Evolutionary conservation across 2,113 vertebrate genomes (phyloP).

Genomic region (Craseonycteris thonglongyai): DNA sequence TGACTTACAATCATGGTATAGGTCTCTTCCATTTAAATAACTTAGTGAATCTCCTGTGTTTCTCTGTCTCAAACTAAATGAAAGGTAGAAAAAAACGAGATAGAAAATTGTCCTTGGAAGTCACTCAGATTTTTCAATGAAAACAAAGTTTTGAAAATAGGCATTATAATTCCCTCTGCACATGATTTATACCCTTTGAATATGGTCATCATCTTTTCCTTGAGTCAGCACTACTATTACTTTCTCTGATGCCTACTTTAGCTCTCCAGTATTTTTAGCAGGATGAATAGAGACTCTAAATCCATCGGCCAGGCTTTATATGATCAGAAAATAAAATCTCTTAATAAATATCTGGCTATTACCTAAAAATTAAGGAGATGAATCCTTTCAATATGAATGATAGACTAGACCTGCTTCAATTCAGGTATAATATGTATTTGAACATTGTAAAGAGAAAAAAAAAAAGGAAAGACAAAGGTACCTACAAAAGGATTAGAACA

Average conservation of each 20-base stretch:
- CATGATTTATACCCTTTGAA: neutral
- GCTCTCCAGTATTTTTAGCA: neutral
- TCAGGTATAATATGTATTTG: neutral
- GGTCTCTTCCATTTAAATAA: neutral
- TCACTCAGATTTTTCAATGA: neutral
- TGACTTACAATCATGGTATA: neutral
- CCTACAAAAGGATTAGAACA: neutral
- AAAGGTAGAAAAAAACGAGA: neutral
- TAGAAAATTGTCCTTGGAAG: neutral
- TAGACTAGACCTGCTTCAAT: neutral
- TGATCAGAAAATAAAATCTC: slow-evolving; percentile 18
- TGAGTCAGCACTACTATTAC: neutral
- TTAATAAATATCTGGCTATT: slow-evolving; percentile 18
- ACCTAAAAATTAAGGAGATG: neutral
- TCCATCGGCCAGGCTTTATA: neutral
- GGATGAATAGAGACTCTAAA: neutral
- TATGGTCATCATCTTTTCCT: neutral
- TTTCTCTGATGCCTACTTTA: neutral
- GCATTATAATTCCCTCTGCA: neutral
- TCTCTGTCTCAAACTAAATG: neutral
- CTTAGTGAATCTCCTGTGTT: neutral
- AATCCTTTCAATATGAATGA: neutral
- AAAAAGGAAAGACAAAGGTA: neutral
- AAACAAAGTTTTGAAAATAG: neutral
- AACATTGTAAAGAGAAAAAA: neutral